Evolutionary conservation across 2,797 vertebrate genomes (phyloP), one percentile per base, ranked within the genome.

Genomic region (Myotis pilosus): DNA sequence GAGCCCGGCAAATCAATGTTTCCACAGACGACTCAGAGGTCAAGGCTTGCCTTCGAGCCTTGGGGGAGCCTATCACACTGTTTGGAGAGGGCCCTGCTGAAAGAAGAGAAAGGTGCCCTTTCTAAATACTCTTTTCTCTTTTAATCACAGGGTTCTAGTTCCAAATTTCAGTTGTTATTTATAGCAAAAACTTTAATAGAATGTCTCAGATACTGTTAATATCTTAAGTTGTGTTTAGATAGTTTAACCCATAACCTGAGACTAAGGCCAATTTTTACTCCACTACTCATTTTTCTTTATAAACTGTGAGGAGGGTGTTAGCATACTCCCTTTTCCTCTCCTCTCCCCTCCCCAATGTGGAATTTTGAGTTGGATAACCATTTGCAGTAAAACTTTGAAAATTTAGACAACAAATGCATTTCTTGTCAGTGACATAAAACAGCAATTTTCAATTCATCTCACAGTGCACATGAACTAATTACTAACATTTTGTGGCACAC

Each of bases 71-170:
- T 86, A 99, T 99, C 97, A 99, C 99, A 0, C 96, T 99, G 85
- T 99, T 99, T 0, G 99, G 99, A 88, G 99, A 99, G 92, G 99
- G 99, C 0, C 99, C 99, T 2, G 99, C 99, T 0, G 99, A 99
- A 94, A 98, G 99, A 89, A 97, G 99, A 64, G 99, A 99, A 97
- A 99, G 99, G 99, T 99, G 78, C 49, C 74, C 22, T 96, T 93
- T 75, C 92, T 88, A 55, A 87, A 5, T 78, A 5, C 2, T 33
- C 15, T 85, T 72, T 66, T 74, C 19, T 80, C 60, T 51, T 36
- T 83, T 78, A 71, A 60, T 68, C 64, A 55, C 30, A 66, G 20
- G 3, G 3, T 89, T 86, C 66, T 88, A 8, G 9, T 95, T 33
- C 15, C 49, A 81, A 28, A 62, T 84, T 85, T 84, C 3, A 15